These are phyloP conservation scores for Rhyzopertha dominica DNA, from an alignment of 1,140 invertebrate species.

Conservation along the genomic window DNA sequence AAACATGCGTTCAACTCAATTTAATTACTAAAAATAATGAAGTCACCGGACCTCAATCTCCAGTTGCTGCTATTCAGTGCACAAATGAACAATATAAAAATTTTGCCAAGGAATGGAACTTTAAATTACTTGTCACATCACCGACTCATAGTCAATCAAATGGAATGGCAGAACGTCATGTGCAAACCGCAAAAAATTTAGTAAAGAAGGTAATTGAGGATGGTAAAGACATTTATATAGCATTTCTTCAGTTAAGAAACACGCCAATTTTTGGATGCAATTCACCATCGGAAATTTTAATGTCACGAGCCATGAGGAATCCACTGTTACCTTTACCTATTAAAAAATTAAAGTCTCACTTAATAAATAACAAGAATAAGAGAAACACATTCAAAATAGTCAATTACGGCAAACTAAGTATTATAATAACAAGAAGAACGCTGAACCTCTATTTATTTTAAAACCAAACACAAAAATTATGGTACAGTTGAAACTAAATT, in stretches of 20 bases:
- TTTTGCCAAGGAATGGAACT: slow-evolving; percentile 44
- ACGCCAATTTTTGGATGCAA: slow-evolving; percentile 19
- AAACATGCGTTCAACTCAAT: too few relatives aligned
- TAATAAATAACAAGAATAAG: slow-evolving; percentile 2
- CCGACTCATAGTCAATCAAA: slow-evolving; percentile 46
- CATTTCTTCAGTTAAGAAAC: slow-evolving; percentile 29
- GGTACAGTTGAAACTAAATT: background rate
- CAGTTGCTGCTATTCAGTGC: too few relatives aligned
- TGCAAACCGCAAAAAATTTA: slow-evolving; percentile 34
- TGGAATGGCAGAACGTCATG: slow-evolving; percentile 41
- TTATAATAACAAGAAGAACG: slow-evolving; percentile 1
- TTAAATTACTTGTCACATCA: slow-evolving; percentile 38
- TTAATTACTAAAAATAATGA: too few relatives aligned
- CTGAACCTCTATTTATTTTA: too few relatives aligned
- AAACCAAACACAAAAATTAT: background rate
- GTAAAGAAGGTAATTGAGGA: slow-evolving; percentile 30
- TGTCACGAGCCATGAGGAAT: slow-evolving; percentile 5
- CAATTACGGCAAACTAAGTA: background rate
- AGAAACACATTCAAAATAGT: background rate
- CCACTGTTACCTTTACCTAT: slow-evolving; percentile 1
- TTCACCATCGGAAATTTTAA: slow-evolving; percentile 10
- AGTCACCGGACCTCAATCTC: too few relatives aligned
- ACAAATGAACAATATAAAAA: slow-evolving; percentile 43
- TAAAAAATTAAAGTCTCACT: slow-evolving; percentile 5
- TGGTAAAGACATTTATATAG: slow-evolving; percentile 24